Base-by-base conservation (phyloP, 2,113 vertebrate genomes). In the Thermophis baileyi region DNA sequence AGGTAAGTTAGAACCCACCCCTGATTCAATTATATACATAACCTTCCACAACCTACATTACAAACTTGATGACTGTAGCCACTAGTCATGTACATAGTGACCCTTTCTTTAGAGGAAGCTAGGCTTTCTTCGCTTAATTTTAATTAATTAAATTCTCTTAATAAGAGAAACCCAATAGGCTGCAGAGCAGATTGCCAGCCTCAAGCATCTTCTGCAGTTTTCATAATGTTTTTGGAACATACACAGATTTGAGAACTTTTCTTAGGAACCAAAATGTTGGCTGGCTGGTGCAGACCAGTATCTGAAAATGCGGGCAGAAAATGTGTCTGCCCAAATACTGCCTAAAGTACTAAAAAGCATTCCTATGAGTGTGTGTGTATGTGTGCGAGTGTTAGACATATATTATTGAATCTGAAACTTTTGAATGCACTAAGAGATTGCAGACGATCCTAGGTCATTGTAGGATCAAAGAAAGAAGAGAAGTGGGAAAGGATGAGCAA, bases 401-500 rank as follows among this genome's bases (percentile, higher is more conserved):
- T 69, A 30, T 69, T 69, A n/a, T 6, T n/a, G 11, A 69, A n/a
- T 69, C 27, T 69, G 30, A n/a, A 69, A 69, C 30, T n/a, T 69
- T 69, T 69, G 30, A 69, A 69, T 5, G 30, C 30, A n/a, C 63
- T n/a, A 27, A 63, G 27, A n/a, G 12, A n/a, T 69, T 69, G 30
- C 60, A 69, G 14, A 69, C 63, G 1, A 69, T 69, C 60, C 60
- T n/a, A 6, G 30, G 27, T 69, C 63, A 74, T n/a, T 74, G 30
- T 74, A 18, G 63, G 63, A 18, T 74, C 30, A 53, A n/a, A 74
- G 22, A n/a, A n/a, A 51, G 7, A 54, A 55, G 35, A 27, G 16
- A 46, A 63, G 14, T 69, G 57, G 81, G 95, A 96, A 93, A 54
- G 94, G 85, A 87, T 46, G 35, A 47, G 69, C 89, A 92, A 55